Evolutionary conservation across 2,113 vertebrate species (phyloP).

Genomic region (Rhinolophus ferrumequinum): DNA sequence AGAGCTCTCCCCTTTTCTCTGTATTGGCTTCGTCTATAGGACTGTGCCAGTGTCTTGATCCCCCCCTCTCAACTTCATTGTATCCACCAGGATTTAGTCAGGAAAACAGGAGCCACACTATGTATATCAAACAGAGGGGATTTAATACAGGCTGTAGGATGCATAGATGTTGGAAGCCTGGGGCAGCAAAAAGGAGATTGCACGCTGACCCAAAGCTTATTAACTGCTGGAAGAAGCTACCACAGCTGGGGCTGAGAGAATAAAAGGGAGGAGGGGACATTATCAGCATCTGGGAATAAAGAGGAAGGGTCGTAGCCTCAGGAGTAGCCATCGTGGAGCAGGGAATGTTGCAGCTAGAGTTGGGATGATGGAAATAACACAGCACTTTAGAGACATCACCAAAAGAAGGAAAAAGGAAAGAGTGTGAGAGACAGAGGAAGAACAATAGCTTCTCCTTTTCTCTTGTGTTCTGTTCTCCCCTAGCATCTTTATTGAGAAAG

Average conservation of each 20-base stretch:
- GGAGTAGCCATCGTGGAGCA: rapidly evolving
- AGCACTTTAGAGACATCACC: neutral
- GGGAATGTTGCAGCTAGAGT: neutral
- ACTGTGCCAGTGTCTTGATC: neutral
- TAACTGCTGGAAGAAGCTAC: neutral
- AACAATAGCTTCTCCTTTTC: neutral
- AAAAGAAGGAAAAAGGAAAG: neutral
- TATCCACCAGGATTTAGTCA: neutral
- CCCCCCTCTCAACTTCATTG: neutral
- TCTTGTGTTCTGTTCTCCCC: neutral
- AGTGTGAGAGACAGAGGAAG: neutral
- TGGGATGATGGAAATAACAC: neutral
- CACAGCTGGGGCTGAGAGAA: neutral
- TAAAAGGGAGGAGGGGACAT: rapidly evolving
- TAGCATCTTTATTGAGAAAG: neutral
- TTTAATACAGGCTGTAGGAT: too few relatives aligned
- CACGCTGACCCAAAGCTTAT: neutral
- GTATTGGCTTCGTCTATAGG: neutral
- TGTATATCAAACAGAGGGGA: neutral
- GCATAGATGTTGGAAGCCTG: neutral
- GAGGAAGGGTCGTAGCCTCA: neutral
- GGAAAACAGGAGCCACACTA: neutral
- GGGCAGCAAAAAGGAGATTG: neutral
- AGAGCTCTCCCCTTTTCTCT: neutral
- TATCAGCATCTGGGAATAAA: neutral